phyloP scores from a whole-genome alignment of 2,888 invertebrate genomes.

The Anthoptus insignis region DNA sequence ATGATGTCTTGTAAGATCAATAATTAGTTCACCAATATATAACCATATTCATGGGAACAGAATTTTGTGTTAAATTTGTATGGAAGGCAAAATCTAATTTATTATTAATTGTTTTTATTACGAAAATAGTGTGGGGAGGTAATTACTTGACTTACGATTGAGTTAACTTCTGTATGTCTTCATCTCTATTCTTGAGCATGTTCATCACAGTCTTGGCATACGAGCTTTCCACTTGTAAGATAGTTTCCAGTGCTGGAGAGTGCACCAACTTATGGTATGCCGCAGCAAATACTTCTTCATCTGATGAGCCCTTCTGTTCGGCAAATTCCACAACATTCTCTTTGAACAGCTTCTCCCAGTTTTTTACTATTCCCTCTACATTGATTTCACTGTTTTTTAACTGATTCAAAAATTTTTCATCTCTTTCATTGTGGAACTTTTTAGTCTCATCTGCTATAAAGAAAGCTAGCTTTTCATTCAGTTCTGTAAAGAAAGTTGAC shows the following conservation, averaged over 20 bases:
- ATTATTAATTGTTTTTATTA: too few species aligned
- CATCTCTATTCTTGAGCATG: conserved; percentile 91
- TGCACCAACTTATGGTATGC: conserved; percentile 95
- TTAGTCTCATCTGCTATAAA: conserved; percentile 90
- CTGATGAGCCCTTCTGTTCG: conserved; percentile 92
- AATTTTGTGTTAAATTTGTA: background rate
- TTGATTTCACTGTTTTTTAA: conserved; percentile 89
- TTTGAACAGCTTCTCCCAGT: conserved; percentile 93
- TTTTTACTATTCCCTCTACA: conserved; percentile 91
- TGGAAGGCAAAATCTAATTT: too few species aligned
- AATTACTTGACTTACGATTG: conserved; percentile 86
- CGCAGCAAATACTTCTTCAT: conserved; percentile 95
- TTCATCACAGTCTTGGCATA: conserved; percentile 94
- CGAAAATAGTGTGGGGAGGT: too few species aligned
- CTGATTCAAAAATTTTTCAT: conserved; percentile 87
- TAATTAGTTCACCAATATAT: too few species aligned
- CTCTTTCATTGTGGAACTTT: conserved; percentile 89
- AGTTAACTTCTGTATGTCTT: conserved; percentile 90
- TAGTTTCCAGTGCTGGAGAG: conserved; percentile 95
- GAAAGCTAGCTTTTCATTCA: conserved; percentile 86
- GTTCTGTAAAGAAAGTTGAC: conserved; percentile 84
- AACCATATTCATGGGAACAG: too few species aligned
- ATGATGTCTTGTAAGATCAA: too few species aligned
- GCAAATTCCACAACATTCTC: conserved; percentile 95
- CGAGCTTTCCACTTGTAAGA: conserved; percentile 95